A percentile compares a stretch with the other conserved stretches of the same genome.
These are phyloP conservation scores for Sakesphorus luctuosus DNA, from an alignment of 2,113 vertebrate species.

Conservation along the genomic window DNA sequence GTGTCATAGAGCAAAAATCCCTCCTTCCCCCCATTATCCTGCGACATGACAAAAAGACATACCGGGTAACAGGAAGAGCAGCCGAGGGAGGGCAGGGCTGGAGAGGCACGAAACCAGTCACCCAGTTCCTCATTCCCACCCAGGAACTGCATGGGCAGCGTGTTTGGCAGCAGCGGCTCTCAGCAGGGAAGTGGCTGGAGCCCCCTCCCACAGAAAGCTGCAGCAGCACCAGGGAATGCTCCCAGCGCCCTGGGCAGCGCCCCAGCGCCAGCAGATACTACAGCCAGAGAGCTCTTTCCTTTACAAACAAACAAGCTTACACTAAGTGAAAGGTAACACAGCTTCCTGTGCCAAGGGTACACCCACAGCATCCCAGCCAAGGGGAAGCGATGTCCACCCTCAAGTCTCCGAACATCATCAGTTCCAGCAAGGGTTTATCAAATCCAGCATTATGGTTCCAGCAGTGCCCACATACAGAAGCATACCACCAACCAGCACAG, in stretches of 20 bases:
- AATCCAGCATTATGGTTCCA: background rate
- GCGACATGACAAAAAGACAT: background rate
- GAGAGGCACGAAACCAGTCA: background rate
- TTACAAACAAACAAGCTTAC: background rate
- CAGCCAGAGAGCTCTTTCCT: background rate
- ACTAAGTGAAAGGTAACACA: background rate
- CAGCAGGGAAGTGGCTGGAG: background rate
- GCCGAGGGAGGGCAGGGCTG: background rate
- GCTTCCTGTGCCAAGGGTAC: background rate
- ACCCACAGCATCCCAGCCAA: background rate
- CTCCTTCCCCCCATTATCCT: background rate
- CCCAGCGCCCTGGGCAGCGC: background rate
- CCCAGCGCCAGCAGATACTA: rapidly evolving
- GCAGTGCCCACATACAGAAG: background rate
- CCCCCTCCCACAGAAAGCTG: background rate
- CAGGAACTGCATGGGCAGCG: background rate
- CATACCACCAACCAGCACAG: rapidly evolving
- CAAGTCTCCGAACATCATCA: rapidly evolving
- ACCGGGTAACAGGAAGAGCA: background rate
- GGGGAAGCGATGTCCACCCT: background rate
- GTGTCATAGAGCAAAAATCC: background rate
- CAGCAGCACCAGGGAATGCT: background rate
- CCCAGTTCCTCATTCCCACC: background rate
- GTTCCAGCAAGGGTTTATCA: background rate
- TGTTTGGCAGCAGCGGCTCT: background rate